Percentiles rank a stretch among this genome's conserved stretches.
These are phyloP conservation scores for Athripsodes cinereus DNA, from an alignment of 2,888 invertebrate species.

Conservation along the genomic window DNA sequence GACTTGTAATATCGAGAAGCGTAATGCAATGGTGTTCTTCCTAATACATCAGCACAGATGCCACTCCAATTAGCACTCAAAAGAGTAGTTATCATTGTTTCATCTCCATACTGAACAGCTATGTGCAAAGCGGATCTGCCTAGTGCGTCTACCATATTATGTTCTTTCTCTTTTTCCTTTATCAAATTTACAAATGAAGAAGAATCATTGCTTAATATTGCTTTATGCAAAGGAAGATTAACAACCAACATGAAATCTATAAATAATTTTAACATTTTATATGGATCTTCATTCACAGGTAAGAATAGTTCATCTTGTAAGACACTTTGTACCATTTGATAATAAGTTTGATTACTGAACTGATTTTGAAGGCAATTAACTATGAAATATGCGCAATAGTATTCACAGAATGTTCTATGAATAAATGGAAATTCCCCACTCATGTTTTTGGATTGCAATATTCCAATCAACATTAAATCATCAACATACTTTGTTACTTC, in stretches of 20 bases:
- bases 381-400: background rate
- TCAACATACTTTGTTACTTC: background rate
- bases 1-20: background rate
- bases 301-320: background rate
- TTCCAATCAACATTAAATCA: background rate
- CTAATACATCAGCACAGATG: background rate
- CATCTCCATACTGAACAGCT: background rate
- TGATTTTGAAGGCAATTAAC: background rate
- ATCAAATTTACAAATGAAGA: no score
- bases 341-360: background rate
- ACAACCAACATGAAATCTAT: background rate
- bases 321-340: background rate
- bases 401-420: background rate
- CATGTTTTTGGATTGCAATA: background rate
- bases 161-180: background rate
- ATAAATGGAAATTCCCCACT: background rate
- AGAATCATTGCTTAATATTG: background rate
- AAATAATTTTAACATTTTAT: background rate
- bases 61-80: background rate
- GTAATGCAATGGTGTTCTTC: background rate
- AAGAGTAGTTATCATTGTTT: background rate
- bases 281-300: background rate
- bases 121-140: background rate
- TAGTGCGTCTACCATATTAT: background rate
- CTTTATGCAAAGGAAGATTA: background rate